Percentiles rank a stretch among this genome's conserved stretches.
Conservation (phyloP, 2,113 vertebrate species). For the Tyto alba region DNA sequence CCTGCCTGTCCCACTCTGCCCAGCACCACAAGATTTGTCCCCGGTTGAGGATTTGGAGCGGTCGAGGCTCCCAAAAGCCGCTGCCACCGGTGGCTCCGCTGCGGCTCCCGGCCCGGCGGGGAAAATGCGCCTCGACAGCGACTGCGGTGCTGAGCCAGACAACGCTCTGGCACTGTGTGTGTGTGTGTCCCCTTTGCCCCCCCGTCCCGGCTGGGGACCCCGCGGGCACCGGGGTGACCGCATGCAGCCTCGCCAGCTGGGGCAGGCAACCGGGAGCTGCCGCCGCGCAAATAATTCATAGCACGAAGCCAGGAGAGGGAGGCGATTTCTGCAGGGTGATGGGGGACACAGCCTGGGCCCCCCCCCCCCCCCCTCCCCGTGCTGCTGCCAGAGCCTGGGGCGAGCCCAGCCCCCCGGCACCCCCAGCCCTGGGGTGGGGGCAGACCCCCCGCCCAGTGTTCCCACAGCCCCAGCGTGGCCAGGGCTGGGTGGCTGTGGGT, state of each 20-base stretch:
- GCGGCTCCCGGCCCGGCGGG: background rate
- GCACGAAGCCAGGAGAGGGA: background rate
- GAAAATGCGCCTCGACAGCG: fast-evolving
- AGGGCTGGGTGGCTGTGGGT: fast-evolving
- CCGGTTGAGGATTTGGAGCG: fast-evolving
- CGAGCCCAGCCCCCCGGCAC: background rate
- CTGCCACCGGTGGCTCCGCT: background rate
- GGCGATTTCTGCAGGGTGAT: background rate
- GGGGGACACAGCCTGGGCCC: background rate
- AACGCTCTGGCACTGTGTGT: no score
- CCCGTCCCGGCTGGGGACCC: fast-evolving
- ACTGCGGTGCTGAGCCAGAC: background rate
- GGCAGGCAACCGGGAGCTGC: background rate
- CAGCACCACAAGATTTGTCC: background rate
- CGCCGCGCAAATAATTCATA: background rate
- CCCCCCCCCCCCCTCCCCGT: no score
- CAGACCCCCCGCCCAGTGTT: background rate
- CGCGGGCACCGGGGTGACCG: fast-evolving
- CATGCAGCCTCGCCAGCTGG: fast-evolving
- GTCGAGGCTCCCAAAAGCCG: fast-evolving
- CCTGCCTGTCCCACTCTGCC: background rate
- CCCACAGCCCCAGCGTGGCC: background rate
- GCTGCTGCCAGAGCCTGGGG: fast-evolving
- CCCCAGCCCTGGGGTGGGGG: fast-evolving
- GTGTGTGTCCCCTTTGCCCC: no score